phyloP scores from a whole-genome alignment of 2,888 invertebrate species.

The Dyspetes luteomarginatus region DNA sequence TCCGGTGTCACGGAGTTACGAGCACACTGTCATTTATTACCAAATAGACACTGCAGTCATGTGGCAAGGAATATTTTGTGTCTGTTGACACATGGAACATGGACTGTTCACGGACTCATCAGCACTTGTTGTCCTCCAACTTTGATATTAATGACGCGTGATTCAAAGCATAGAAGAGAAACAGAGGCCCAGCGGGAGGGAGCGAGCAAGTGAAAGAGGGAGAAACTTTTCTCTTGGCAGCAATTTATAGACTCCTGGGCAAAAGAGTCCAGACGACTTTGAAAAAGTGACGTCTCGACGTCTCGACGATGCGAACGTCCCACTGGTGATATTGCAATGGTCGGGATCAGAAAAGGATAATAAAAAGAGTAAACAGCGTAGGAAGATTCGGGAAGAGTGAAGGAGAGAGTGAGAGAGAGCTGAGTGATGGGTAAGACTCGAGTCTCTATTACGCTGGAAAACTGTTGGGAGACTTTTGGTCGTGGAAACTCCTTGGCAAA shows the following conservation, averaged over 20 bases:
- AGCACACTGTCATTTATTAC: neutral
- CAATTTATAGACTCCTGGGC: conserved; percentile 56
- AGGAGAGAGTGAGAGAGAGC: conserved; percentile 31
- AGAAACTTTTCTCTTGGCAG: conserved; percentile 34
- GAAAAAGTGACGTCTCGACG: conserved; percentile 52
- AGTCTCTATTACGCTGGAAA: conserved; percentile 53
- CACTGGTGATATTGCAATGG: conserved; percentile 27
- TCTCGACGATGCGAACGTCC: conserved; percentile 24
- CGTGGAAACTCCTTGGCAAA: conserved; percentile 45
- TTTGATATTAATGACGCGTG: conserved; percentile 72
- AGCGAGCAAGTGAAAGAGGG: neutral
- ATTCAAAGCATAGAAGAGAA: conserved; percentile 16
- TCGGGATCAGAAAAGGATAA: conserved; percentile 41
- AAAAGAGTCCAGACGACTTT: conserved; percentile 26
- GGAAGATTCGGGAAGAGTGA: conserved; percentile 15
- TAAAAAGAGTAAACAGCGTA: conserved; percentile 52
- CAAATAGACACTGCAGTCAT: neutral
- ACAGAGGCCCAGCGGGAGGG: too few relatives aligned
- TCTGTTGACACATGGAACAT: neutral
- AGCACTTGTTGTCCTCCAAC: conserved; percentile 49
- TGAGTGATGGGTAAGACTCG: conserved; percentile 19
- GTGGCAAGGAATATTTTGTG: neutral
- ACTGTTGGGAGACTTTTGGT: conserved; percentile 32
- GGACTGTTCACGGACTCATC: neutral
- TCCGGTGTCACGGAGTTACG: neutral